These are phyloP conservation scores for Muraenolepis orangiensis DNA, from an alignment of 2,797 vertebrate species.

Conservation along the genomic window DNA sequence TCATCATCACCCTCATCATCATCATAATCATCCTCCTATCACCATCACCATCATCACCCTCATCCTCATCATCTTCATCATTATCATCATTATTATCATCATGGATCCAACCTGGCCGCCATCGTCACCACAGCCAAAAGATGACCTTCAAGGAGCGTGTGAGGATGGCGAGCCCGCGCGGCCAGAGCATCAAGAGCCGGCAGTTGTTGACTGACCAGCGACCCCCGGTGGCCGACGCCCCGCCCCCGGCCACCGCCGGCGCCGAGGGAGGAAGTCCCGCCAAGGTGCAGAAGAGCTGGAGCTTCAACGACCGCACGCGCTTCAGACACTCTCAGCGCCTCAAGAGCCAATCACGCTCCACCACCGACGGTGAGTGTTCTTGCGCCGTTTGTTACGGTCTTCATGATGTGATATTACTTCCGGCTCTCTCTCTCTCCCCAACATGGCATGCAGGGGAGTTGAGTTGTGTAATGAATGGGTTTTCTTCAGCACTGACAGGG, in stretches of 20 bases:
- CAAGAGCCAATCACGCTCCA: slow-evolving; percentile 90
- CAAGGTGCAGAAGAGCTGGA: slow-evolving; percentile 98
- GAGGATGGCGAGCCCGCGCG: slow-evolving; percentile 92
- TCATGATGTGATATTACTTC: not conserved
- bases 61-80: too few relatives aligned
- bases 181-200: slow-evolving; percentile 91
- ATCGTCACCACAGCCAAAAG: slow-evolving; percentile 82
- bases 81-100: not conserved
- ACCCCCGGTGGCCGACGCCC: slow-evolving; percentile 83
- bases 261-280: slow-evolving; percentile 84
- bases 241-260: slow-evolving; percentile 75
- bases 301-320: slow-evolving; percentile 94
- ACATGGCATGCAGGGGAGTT: not conserved
- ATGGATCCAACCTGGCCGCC: not conserved
- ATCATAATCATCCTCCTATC: too few relatives aligned
- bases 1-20: not conserved
- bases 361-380: slow-evolving; percentile 82
- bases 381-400: not conserved
- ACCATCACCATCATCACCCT: too few relatives aligned
- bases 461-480: not conserved
- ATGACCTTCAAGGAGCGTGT: slow-evolving; percentile 94
- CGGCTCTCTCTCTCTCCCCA: not conserved
- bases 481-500: not conserved
- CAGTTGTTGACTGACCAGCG: slow-evolving; percentile 85
- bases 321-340: slow-evolving; percentile 92